Percentiles rank a stretch among this genome's conserved stretches.
phyloP scores from a whole-genome alignment of 2,888 invertebrate species.

The Protodeltote pygarga region DNA sequence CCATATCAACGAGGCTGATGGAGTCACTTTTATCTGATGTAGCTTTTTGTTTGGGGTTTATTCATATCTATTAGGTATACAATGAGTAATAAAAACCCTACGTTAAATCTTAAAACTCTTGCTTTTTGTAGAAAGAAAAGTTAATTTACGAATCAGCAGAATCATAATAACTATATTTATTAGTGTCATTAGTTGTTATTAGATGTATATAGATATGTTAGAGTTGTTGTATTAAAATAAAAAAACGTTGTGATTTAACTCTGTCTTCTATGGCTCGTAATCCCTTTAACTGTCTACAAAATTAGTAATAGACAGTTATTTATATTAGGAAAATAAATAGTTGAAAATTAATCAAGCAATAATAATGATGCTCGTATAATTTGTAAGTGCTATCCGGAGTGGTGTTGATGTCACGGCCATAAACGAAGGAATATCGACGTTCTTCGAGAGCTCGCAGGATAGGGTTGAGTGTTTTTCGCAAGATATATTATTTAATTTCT shows the following conservation, averaged over 20 bases:
- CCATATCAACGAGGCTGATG: background rate
- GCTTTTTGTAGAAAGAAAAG: no score
- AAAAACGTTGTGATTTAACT: no score
- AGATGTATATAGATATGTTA: no score
- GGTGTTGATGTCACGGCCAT: conserved; percentile 34
- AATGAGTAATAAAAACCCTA: background rate
- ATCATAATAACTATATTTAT: no score
- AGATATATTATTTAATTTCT: no score
- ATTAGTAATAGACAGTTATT: no score
- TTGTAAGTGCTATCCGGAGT: conserved; percentile 1
- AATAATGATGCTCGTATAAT: conserved; percentile 16
- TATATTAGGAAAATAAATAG: background rate
- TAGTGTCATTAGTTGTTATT: no score
- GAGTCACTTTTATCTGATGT: conserved; percentile 1
- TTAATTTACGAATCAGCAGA: no score
- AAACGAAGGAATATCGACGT: conserved; percentile 35
- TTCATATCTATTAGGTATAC: background rate
- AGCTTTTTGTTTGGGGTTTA: background rate
- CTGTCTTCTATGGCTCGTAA: no score
- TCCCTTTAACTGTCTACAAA: no score
- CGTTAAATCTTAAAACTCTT: background rate
- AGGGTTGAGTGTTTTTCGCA: conserved; percentile 17
- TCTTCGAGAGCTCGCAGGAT: conserved; percentile 29
- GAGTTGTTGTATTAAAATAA: no score
- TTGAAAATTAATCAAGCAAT: conserved; percentile 8